phyloP scores from a whole-genome alignment of 2,797 vertebrate species.

The Fundulus diaphanus region DNA sequence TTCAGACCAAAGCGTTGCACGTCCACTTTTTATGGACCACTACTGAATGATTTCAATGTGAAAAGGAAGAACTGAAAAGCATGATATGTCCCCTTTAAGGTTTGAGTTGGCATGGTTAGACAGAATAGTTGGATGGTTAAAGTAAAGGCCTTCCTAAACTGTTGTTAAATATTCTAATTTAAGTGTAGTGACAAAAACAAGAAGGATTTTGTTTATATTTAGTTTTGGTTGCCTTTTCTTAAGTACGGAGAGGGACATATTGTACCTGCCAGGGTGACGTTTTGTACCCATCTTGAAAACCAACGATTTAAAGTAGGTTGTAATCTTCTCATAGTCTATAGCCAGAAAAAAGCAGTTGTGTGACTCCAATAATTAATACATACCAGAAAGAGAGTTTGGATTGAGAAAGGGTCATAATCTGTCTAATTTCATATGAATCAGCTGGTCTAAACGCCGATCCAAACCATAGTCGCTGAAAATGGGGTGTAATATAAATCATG shows the following conservation, averaged over 20 bases:
- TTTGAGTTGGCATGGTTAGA: background rate
- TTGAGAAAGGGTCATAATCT: background rate
- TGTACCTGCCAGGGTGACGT: background rate
- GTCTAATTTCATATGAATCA: background rate
- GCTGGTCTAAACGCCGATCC: too few relatives aligned
- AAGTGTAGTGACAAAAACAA: background rate
- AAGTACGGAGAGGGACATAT: background rate
- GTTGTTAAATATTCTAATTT: background rate
- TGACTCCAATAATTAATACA: background rate
- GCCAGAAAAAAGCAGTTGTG: background rate
- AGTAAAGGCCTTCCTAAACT: background rate
- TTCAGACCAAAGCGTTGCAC: too few relatives aligned
- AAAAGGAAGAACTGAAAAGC: too few relatives aligned
- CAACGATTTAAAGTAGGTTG: background rate
- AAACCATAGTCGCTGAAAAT: background rate
- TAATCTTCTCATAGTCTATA: background rate
- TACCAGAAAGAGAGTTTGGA: background rate
- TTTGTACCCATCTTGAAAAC: background rate
- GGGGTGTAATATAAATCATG: background rate
- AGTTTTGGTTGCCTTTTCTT: background rate
- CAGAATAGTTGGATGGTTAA: background rate
- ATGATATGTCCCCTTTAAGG: too few relatives aligned
- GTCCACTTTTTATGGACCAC: too few relatives aligned
- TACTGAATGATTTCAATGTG: too few relatives aligned
- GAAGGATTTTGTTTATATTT: background rate